phyloP scores from a whole-genome alignment of 2,797 vertebrate species.

The Tamandua tetradactyla region DNA sequence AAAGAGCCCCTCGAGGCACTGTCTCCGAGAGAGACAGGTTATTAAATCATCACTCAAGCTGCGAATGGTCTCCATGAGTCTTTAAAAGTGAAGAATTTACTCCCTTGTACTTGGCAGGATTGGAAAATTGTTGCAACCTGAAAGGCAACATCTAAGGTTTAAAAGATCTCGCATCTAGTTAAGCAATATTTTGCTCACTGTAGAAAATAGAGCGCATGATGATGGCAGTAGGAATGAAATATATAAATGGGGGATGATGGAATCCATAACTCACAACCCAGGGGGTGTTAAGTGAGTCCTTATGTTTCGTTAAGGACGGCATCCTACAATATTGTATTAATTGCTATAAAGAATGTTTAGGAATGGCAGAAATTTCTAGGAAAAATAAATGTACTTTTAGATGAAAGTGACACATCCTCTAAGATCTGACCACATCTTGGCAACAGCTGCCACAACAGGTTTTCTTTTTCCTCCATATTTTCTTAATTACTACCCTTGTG shows the following conservation, averaged over 20 bases:
- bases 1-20: not conserved
- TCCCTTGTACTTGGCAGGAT: not conserved
- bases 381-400: constrained; percentile 13
- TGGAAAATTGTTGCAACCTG: not conserved
- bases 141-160: not conserved
- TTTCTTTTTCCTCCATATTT: constrained; percentile 33
- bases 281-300: not conserved
- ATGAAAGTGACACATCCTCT: constrained; percentile 20
- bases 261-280: not conserved
- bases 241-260: not conserved
- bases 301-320: not conserved
- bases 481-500: constrained; percentile 54
- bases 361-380: constrained; percentile 47
- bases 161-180: not conserved
- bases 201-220: not conserved
- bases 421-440: constrained; percentile 56
- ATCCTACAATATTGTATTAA: not conserved
- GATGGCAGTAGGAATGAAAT: not conserved
- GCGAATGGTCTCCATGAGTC: not conserved
- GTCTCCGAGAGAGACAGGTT: not conserved
- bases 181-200: not conserved
- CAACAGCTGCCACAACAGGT: constrained; percentile 34
- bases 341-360: constrained; percentile 19
- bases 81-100: not conserved
- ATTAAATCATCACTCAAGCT: constrained; percentile 35